Base-by-base conservation (phyloP, 2,797 vertebrate species). In the Amblyopsis hoosieri region DNA sequence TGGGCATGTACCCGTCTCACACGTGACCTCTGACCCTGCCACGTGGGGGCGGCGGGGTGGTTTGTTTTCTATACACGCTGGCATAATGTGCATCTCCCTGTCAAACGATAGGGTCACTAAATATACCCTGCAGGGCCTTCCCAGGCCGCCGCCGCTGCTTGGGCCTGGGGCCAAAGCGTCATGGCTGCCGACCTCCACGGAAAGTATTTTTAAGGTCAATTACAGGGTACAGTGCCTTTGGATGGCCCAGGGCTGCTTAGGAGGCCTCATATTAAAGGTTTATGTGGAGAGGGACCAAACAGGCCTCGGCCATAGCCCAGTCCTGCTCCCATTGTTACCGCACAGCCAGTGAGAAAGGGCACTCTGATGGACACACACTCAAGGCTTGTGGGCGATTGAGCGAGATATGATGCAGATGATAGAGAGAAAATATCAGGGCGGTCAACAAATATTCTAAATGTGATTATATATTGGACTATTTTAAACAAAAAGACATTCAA, bases 201-300 rank as follows among this genome's bases (percentile, higher is more conserved):
- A 92, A 92, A 94, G 92, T 93, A 93, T 94, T 94, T 93, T 94
- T 93, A 93, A 93, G 93, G 93, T 94, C 92, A 92, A 94, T 94
- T 94, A 94, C 91, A 94, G 93, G 90, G 93, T 93, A 87, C 87
- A 89, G 83, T 80, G 89, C 87, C 89, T 92, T 92, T 83, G 91
- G 91, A 92, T 90, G 90, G 87, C 86, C 82, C 74, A 87, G 86
- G 85, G 84, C 83, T 87, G 87, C 88, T 86, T 88, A 90, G 80
- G 89, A 92, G 89, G 85, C 88, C 90, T 92, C 86, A 92, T 91
- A 93, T 93, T 92, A 92, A 92, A 91, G 91, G 90, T 92, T 93
- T 92, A 91, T 92, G 90, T 87, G 90, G 91, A 92, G 89, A 91
- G 85, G 73, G 79, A 87, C 86, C 80, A 80, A 83, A 82, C 87